Conservation (phyloP, 1,140 invertebrate genomes). For the Trichogramma pretiosum region DNA sequence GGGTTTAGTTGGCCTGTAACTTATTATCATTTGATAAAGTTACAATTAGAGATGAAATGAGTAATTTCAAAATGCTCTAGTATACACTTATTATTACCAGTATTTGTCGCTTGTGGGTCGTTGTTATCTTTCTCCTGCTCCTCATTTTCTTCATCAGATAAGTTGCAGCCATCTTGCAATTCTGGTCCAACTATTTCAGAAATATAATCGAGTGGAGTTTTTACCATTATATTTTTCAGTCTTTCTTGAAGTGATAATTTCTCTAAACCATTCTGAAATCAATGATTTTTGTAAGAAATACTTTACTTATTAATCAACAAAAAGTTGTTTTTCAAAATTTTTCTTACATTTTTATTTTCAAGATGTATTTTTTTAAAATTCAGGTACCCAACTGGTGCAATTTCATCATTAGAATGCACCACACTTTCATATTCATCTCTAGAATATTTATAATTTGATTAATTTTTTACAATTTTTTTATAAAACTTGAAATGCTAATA, state of each 20-base stretch:
- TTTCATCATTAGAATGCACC: slow-evolving; percentile 80
- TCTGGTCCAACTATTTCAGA: slow-evolving; percentile 48
- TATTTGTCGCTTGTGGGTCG: slow-evolving; percentile 35
- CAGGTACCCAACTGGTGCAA: slow-evolving; percentile 87
- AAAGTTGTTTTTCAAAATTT: slow-evolving; percentile 14
- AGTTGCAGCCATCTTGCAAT: slow-evolving; percentile 43
- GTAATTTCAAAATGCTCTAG: background rate
- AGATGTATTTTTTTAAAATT: slow-evolving; percentile 75
- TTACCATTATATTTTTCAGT: slow-evolving; percentile 46
- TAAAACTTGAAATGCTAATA: slow-evolving; percentile 28
- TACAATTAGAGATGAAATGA: no score
- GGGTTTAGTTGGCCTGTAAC: slow-evolving; percentile 33
- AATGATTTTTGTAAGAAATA: no score
- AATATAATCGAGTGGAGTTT: slow-evolving; percentile 50
- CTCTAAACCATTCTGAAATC: slow-evolving; percentile 35
- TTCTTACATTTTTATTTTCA: slow-evolving; percentile 55
- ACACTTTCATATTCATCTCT: slow-evolving; percentile 83
- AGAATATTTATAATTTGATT: slow-evolving; percentile 35
- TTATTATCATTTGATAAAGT: no score
- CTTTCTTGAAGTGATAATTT: slow-evolving; percentile 41
- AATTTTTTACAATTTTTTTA: slow-evolving; percentile 15
- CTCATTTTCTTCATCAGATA: slow-evolving; percentile 44
- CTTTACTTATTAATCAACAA: slow-evolving; percentile 2
- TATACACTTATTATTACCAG: slow-evolving; percentile 30
- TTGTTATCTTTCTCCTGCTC: slow-evolving; percentile 35